Conservation (phyloP, 2,888 invertebrate species). For the Villa cingulata region DNA sequence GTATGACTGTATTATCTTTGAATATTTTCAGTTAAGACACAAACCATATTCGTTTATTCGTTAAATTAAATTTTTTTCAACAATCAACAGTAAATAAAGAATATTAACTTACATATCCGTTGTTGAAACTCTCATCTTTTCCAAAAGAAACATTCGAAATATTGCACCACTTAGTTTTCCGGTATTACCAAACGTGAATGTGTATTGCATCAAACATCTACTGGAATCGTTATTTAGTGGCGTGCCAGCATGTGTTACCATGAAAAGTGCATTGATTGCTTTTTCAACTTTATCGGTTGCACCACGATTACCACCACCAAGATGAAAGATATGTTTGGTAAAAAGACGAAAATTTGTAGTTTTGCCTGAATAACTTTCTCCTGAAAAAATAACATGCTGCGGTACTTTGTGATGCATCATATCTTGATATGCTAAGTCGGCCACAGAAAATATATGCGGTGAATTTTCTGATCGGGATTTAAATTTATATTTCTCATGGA, state of each 20-base stretch:
- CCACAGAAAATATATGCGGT: slow-evolving; percentile 80
- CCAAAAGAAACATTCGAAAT: slow-evolving; percentile 73
- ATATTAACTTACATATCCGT: slow-evolving; percentile 53
- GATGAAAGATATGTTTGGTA: slow-evolving; percentile 63
- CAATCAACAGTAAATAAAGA: no score
- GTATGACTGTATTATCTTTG: no score
- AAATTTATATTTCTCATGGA: slow-evolving; percentile 63
- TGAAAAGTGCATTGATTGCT: slow-evolving; percentile 26
- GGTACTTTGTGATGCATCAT: slow-evolving; percentile 76
- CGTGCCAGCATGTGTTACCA: slow-evolving; percentile 70
- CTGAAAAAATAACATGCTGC: slow-evolving; percentile 76
- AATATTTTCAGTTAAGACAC: no score
- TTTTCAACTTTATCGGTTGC: slow-evolving; percentile 30
- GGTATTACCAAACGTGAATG: slow-evolving; percentile 67
- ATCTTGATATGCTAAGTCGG: slow-evolving; percentile 81
- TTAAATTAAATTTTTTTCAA: no score
- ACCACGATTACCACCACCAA: slow-evolving; percentile 55
- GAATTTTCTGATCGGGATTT: slow-evolving; percentile 80
- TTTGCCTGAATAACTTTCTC: slow-evolving; percentile 86
- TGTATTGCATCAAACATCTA: slow-evolving; percentile 63
- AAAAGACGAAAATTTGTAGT: slow-evolving; percentile 69
- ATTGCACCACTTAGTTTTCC: slow-evolving; percentile 83
- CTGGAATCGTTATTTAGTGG: slow-evolving; percentile 76
- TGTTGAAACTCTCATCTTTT: slow-evolving; percentile 76
- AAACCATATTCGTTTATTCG: no score